Conservation (phyloP, 1,140 invertebrate genomes). For the Dendrolimus punctatus region DNA sequence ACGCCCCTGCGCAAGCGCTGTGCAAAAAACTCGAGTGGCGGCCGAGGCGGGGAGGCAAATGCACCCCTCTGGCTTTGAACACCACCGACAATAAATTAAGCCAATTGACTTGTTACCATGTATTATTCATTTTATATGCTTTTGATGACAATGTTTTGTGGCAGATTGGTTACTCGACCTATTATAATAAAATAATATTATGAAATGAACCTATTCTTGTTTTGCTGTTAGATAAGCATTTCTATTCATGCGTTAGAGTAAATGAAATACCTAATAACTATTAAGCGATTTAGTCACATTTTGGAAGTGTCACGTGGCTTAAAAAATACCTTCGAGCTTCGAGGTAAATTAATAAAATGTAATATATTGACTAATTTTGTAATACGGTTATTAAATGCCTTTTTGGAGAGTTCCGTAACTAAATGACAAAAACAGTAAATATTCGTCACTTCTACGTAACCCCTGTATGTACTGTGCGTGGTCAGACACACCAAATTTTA, state of each 20-base stretch:
- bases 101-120: conserved; percentile 59
- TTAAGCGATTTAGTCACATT: no score
- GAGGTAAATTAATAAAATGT: no score
- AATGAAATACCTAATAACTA: no score
- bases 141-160: conserved; percentile 4
- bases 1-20: conserved; percentile 41
- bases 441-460: no score
- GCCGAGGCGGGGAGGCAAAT: conserved; percentile 20
- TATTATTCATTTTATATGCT: conserved; percentile 27
- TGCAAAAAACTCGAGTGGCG: conserved; percentile 49
- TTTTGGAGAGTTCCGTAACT: no score
- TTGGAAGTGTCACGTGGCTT: no score
- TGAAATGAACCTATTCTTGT: conserved; percentile 3
- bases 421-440: no score
- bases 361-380: no score
- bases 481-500: no score
- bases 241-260: background rate
- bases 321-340: no score
- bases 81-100: conserved; percentile 11
- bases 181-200: conserved; percentile 4
- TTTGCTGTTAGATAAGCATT: background rate
- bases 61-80: conserved; percentile 28
- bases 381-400: no score
- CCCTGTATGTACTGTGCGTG: no score
- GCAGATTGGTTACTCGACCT: background rate